Percentiles rank a stretch among this genome's conserved stretches.
Conservation (phyloP, 2,888 invertebrate species). For the Scaptomyza tumidula region DNA sequence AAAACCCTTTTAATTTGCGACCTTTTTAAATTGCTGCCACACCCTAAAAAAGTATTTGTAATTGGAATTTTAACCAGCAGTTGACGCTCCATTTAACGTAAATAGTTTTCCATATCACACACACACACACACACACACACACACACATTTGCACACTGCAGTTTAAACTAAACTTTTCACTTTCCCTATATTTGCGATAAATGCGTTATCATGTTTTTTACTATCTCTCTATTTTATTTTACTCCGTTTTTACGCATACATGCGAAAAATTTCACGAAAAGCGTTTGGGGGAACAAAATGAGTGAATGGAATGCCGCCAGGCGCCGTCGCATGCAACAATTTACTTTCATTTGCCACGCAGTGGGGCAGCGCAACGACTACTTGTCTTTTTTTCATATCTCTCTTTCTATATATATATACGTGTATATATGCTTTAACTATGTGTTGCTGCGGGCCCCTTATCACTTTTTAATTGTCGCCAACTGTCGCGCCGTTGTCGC, state of each 20-base stretch:
- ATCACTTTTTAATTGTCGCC: slow-evolving; percentile 75
- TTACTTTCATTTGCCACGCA: slow-evolving; percentile 72
- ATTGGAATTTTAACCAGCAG: slow-evolving; percentile 10
- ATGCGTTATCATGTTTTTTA: slow-evolving; percentile 69
- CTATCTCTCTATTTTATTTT: slow-evolving; percentile 12
- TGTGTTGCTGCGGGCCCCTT: slow-evolving; percentile 62
- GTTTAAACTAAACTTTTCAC: slow-evolving; percentile 62
- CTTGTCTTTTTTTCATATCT: slow-evolving; percentile 7
- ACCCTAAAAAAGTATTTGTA: background rate
- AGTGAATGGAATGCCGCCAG: slow-evolving; percentile 75
- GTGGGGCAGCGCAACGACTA: background rate
- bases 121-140: slow-evolving; percentile 41
- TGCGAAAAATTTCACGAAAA: slow-evolving; percentile 64
- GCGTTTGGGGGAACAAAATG: slow-evolving; percentile 22
- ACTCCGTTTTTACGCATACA: slow-evolving; percentile 57
- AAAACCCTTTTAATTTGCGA: background rate
- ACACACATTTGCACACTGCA: slow-evolving; percentile 29
- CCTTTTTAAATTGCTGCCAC: background rate
- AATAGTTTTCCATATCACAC: slow-evolving; percentile 2
- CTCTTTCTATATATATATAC: background rate
- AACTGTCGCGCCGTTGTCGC: slow-evolving; percentile 39
- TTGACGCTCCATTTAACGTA: slow-evolving; percentile 48
- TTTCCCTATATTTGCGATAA: slow-evolving; percentile 75
- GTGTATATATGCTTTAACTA: background rate
- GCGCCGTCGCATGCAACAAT: slow-evolving; percentile 69